Conservation (phyloP, 2,888 invertebrate genomes). For the Synanthedon vespiformis region DNA sequence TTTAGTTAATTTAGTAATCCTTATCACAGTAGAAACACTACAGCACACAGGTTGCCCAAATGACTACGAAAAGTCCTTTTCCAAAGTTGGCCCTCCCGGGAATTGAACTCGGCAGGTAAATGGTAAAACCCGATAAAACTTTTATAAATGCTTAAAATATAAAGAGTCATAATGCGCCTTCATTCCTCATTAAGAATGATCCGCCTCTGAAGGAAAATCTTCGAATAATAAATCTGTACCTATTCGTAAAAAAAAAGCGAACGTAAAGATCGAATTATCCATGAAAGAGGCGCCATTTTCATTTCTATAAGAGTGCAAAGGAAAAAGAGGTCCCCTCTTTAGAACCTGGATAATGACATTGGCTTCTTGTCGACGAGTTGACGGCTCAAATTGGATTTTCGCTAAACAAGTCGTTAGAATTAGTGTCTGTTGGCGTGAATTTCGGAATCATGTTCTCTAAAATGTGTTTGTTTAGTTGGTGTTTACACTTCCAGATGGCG, state of each 20-base stretch:
- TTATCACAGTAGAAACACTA: too few relatives aligned
- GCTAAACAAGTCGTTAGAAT: conserved; percentile 50
- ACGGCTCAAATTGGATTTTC: conserved; percentile 44
- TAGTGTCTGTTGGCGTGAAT: neutral
- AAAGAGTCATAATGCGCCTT: too few relatives aligned
- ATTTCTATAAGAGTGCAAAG: conserved; percentile 8
- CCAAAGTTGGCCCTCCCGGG: too few relatives aligned
- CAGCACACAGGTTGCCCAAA: too few relatives aligned
- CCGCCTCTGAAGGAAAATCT: neutral
- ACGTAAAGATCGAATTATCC: conserved; percentile 21
- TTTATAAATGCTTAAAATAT: too few relatives aligned
- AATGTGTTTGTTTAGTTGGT: conserved; percentile 4
- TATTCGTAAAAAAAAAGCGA: conserved; percentile 7
- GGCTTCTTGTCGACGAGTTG: conserved; percentile 13
- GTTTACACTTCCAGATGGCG: neutral
- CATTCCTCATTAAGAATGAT: too few relatives aligned
- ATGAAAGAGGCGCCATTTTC: conserved; percentile 21
- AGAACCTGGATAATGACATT: conserved; percentile 19
- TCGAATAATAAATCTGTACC: neutral
- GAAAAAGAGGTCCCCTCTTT: conserved; percentile 13
- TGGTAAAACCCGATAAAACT: too few relatives aligned
- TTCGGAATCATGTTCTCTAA: neutral
- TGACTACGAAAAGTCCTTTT: too few relatives aligned
- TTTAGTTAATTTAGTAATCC: too few relatives aligned
- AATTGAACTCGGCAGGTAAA: too few relatives aligned